Base-by-base conservation (phyloP, 2,113 vertebrate species). In the Alligator sinensis region DNA sequence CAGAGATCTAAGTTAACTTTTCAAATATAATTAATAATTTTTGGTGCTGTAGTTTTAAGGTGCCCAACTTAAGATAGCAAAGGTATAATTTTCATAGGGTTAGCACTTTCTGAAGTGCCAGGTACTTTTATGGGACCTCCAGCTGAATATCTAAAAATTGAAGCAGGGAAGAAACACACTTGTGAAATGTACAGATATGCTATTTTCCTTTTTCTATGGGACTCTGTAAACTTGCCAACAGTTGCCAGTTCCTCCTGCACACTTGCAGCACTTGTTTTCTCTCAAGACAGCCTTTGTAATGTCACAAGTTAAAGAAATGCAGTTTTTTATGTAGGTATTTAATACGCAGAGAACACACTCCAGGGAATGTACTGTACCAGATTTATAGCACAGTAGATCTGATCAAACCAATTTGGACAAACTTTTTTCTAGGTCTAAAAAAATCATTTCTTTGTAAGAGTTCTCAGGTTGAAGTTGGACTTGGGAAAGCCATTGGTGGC, bases 231-330 rank as follows among this genome's bases (percentile, higher is more conserved):
- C 0, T 0, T 94, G 96, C 96, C 96, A 96, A 93, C 96, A 34
- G 34, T 34, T 34, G 34, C 34, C 34, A 97, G 93, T 94, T 97
- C 92, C 95, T 95, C 34, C 92, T 94, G 89, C 95, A 91, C 87
- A 83, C 92, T 96, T 95, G 77, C 78, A 88, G 85, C 90, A 93
- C 95, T 81, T 57, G 0, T 68, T 77, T 92, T 93, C 96, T 95
- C 90, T 84, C 5, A 0, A 97, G 91, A 94, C 94, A 97, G 94
- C 91, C 94, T 96, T 93, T 86, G 76, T 76, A 86, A 64, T 86
- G 89, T 93, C 89, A 96, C 93, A 96, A 94, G 83, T 84, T 89
- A 95, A 82, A 94, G 94, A 96, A 95, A 95, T 57, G 93, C 82
- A 86, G 76, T 25, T 64, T 91, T 96, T 96, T 95, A 93, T 92